These are phyloP conservation scores for Nycteola revayana DNA, from an alignment of 2,888 invertebrate genomes.

Conservation along the genomic window DNA sequence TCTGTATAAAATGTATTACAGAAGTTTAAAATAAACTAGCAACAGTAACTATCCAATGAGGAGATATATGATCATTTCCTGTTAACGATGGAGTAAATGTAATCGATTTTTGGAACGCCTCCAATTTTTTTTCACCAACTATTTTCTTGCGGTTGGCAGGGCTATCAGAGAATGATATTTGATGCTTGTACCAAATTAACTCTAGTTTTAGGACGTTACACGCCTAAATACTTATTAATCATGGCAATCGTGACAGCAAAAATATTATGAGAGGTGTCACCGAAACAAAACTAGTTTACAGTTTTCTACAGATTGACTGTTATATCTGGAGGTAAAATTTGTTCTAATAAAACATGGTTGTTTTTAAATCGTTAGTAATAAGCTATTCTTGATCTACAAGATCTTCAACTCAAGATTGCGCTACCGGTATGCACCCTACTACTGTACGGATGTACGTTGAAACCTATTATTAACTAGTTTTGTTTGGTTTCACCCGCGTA, in stretches of 20 bases:
- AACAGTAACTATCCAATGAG: conserved; percentile 37
- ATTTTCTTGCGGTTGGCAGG: conserved; percentile 63
- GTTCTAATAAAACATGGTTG: too few relatives aligned
- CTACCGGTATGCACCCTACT: too few relatives aligned
- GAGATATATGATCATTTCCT: conserved; percentile 61
- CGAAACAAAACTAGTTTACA: too few relatives aligned
- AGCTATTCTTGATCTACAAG: too few relatives aligned
- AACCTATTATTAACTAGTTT: too few relatives aligned
- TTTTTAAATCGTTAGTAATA: too few relatives aligned
- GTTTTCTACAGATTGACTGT: too few relatives aligned
- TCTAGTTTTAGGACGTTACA: conserved; percentile 66
- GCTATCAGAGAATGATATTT: conserved; percentile 68
- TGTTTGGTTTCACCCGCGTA: too few relatives aligned
- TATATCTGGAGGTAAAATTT: too few relatives aligned
- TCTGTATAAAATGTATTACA: conserved; percentile 32
- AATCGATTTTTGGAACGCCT: conserved; percentile 73
- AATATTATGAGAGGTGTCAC: conserved; percentile 22
- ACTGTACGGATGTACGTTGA: too few relatives aligned
- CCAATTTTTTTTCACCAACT: conserved; percentile 59
- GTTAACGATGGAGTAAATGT: conserved; percentile 65
- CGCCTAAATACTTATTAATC: conserved; percentile 41
- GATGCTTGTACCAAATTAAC: conserved; percentile 67
- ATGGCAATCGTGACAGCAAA: conserved; percentile 28
- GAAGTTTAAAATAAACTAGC: conserved; percentile 37
- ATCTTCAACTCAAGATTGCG: too few relatives aligned